Conservation (phyloP, 2,797 vertebrate genomes). For the Macrochelys suwanniensis region DNA sequence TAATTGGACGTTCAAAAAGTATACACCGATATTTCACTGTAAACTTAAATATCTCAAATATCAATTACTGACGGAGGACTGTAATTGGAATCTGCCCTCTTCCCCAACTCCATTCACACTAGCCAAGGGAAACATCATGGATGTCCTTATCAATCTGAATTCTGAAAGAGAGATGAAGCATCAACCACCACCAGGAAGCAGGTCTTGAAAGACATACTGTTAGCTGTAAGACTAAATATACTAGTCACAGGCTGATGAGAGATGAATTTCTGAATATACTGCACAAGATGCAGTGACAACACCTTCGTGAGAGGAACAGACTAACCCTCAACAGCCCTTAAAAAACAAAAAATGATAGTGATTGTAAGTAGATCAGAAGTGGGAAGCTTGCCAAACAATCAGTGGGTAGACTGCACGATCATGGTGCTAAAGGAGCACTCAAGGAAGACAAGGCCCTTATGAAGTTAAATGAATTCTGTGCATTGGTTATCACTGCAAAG, state of each 20-base stretch:
- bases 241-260: neutral
- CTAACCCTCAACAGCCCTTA: neutral
- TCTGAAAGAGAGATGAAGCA: neutral
- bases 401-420: neutral
- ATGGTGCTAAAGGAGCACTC: neutral
- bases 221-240: neutral
- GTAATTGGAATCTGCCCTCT: constrained; percentile 42
- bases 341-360: no score
- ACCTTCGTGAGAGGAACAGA: constrained; percentile 4
- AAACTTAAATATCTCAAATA: neutral
- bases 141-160: neutral
- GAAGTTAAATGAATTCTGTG: neutral
- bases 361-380: neutral
- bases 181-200: neutral
- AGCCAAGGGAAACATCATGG: constrained; percentile 18
- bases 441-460: neutral
- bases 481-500: neutral
- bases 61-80: neutral
- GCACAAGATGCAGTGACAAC: neutral
- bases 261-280: neutral
- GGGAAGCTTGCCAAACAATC: neutral
- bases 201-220: constrained; percentile 7
- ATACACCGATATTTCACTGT: neutral
- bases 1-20: neutral
- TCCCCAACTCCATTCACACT: constrained; percentile 40